Conservation (phyloP, 2,113 vertebrate species). For the Aix galericulata region DNA sequence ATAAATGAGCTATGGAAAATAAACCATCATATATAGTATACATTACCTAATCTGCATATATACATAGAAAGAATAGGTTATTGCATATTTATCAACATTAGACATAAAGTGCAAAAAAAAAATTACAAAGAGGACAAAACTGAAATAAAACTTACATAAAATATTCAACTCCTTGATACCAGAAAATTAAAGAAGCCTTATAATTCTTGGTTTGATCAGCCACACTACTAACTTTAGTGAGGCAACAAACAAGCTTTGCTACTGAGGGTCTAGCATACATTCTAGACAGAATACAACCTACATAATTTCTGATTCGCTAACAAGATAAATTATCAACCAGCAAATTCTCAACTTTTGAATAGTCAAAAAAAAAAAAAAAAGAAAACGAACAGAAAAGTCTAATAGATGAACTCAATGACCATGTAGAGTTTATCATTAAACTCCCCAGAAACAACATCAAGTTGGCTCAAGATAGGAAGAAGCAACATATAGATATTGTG, state of each 20-base stretch:
- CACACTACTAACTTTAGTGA: not conserved
- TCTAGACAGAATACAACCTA: not conserved
- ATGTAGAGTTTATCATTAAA: not conserved
- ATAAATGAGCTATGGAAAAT: not conserved
- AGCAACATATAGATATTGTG: not conserved
- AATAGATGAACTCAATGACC: not conserved
- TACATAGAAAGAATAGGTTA: not conserved
- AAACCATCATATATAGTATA: not conserved
- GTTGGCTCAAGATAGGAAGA: not conserved
- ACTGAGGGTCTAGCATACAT: not conserved
- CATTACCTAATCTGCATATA: not conserved
- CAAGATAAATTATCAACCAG: not conserved
- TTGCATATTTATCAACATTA: not conserved
- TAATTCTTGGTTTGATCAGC: not conserved
- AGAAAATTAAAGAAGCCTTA: not conserved
- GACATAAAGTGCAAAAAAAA: not conserved
- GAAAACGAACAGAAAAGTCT: not conserved
- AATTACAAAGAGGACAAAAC: not conserved
- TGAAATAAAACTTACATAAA: not conserved
- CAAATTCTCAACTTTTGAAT: not conserved
- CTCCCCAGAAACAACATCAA: not conserved
- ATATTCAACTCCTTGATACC: not conserved
- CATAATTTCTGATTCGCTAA: not conserved
- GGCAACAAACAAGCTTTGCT: not conserved
- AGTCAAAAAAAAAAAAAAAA: not conserved